Conservation (phyloP, 2,888 invertebrate genomes). For the Bombylius discolor region DNA sequence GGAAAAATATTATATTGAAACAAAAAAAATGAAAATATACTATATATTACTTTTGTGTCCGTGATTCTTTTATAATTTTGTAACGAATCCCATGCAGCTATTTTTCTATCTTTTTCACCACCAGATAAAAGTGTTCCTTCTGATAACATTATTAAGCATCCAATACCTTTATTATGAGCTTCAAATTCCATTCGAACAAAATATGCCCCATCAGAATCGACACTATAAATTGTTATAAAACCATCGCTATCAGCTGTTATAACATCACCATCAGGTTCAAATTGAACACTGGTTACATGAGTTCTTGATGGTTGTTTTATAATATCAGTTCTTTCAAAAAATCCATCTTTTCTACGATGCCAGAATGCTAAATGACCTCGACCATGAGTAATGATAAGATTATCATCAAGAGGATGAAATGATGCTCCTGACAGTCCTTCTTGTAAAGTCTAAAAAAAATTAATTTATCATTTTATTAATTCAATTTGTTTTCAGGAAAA, state of each 20-base stretch:
- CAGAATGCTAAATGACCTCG: slow-evolving; percentile 85
- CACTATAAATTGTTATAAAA: slow-evolving; percentile 80
- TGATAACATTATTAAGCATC: slow-evolving; percentile 73
- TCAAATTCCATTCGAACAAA: slow-evolving; percentile 82
- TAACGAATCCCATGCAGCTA: slow-evolving; percentile 84
- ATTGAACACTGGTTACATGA: slow-evolving; percentile 74
- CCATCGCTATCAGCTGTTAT: slow-evolving; percentile 88
- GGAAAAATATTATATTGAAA: neutral
- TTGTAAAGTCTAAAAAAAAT: slow-evolving; percentile 58
- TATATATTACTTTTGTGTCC: slow-evolving; percentile 58
- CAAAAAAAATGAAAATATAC: neutral
- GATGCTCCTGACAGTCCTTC: slow-evolving; percentile 79
- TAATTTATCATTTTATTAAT: neutral
- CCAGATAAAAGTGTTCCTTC: slow-evolving; percentile 85
- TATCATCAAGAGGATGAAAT: slow-evolving; percentile 85
- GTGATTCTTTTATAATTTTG: slow-evolving; percentile 83
- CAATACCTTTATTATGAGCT: slow-evolving; percentile 77
- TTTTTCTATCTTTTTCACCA: slow-evolving; percentile 78
- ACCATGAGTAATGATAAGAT: slow-evolving; percentile 80
- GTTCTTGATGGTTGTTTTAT: slow-evolving; percentile 80
- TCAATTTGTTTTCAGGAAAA: too few species aligned
- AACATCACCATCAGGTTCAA: slow-evolving; percentile 83
- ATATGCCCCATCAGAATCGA: slow-evolving; percentile 79
- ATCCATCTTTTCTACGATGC: slow-evolving; percentile 82
- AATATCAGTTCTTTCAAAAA: slow-evolving; percentile 78